Evolutionary conservation across 2,113 vertebrate genomes (phyloP).

Genomic region (Laterallus jamaicensis): DNA sequence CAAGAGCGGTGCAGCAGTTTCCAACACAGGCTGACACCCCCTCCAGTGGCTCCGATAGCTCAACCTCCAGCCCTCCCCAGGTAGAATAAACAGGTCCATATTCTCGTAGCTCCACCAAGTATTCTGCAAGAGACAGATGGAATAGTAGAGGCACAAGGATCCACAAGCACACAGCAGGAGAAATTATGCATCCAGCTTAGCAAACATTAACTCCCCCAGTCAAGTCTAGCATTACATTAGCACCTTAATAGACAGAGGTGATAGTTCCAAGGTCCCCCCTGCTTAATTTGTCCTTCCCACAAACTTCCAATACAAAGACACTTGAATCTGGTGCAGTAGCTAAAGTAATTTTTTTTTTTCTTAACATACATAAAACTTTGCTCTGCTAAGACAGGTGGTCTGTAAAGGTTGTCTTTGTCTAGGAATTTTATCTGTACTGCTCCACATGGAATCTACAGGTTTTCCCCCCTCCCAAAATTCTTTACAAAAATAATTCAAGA

Average conservation of each 20-base stretch:
- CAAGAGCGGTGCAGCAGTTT: constrained; percentile 85
- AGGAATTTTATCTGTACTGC: not conserved
- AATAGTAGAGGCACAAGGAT: not conserved
- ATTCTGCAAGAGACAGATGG: constrained; percentile 76
- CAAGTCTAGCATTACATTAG: not conserved
- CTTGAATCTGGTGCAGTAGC: not conserved
- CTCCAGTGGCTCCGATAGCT: constrained; percentile 87
- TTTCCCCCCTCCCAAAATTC: not conserved
- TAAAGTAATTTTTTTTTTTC: not conserved
- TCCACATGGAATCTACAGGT: not conserved
- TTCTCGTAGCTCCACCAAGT: constrained; percentile 91
- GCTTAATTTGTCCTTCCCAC: not conserved
- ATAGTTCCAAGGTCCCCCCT: not conserved
- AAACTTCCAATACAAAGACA: not conserved
- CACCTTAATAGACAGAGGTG: not conserved
- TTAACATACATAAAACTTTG: not conserved
- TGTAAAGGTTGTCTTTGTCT: not conserved
- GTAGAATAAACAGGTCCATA: constrained; percentile 91
- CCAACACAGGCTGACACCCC: constrained; percentile 87
- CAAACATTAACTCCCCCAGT: not conserved
- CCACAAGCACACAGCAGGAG: not conserved
- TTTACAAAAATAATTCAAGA: not conserved
- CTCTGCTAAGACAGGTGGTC: not conserved
- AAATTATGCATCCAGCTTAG: not conserved
- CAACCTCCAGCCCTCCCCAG: constrained; percentile 87